Evolutionary conservation across 2,888 invertebrate species (phyloP), one percentile per base, ranked within the genome.

Genomic region (Phania funesta): DNA sequence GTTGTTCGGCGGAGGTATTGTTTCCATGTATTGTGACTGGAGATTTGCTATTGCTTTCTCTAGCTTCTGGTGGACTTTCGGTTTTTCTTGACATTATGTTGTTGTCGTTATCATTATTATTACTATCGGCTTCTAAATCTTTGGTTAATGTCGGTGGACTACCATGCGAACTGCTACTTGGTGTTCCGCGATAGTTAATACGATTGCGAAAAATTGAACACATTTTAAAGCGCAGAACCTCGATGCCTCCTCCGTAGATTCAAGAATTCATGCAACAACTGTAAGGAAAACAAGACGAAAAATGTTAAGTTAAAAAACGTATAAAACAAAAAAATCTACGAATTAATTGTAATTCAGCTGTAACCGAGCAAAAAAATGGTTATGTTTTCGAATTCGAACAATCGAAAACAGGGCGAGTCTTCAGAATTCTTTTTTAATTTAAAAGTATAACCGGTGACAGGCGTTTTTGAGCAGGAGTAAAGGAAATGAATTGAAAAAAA

Each of bases 151-250:
- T 83, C 4, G 80, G 54, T 8, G 85, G 84, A 71, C 77, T 85
- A 52, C 84, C 84, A 2, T 85, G 70, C 44, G 89, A 87, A 65
- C 85, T 87, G 80, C 85, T 85, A 20, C 86, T 54, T 8, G 74
- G 87, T 80, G 89, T 87, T 83, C 90, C 90, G 56, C 90, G 88
- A 84, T 90, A 90, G 85, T 90, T 89, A 79, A 90, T 89, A 80
- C 90, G 90, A 84, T 90, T 90, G 71, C 90, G 90, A 87, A 90
- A 90, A 86, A 90, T 89, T 82, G 90, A 90, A 87, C 90, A 90
- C 90, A 90, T 90, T 80, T 83, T 46, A 24, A 38, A 46, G 7
- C 2, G 3, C 3, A 3, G 3, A 41, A 13, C 2, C 32, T 50
- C n/a, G n/a, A n/a, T 1, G n/a, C n/a, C 7, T 46, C 58, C 16